phyloP scores from a whole-genome alignment of 2,888 invertebrate genomes.

The Eilema griseolum region DNA sequence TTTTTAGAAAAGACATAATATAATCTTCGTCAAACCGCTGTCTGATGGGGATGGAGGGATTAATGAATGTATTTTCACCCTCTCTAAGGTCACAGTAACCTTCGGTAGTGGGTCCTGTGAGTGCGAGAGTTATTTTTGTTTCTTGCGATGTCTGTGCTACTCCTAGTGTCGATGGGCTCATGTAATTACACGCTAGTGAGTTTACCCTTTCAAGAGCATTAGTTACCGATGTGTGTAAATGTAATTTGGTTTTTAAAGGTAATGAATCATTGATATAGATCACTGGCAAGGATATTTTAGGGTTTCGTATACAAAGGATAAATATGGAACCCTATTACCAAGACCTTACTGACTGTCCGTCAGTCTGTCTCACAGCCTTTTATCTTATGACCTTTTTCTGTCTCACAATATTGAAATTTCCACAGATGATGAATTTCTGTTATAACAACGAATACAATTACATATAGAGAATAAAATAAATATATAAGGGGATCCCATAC shows the following conservation, averaged over 20 bases:
- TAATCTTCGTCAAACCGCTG: neutral
- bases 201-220: neutral
- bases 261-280: neutral
- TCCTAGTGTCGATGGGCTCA: neutral
- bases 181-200: too few species aligned
- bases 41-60: neutral
- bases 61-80: constrained; percentile 1
- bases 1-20: neutral
- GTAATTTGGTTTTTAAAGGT: neutral
- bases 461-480: too few species aligned
- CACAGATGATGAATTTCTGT: too few species aligned
- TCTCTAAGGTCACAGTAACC: neutral
- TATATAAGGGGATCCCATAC: too few species aligned
- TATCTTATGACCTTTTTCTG: too few species aligned
- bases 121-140: constrained; percentile 1
- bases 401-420: too few species aligned
- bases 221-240: neutral
- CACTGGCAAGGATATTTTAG: neutral
- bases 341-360: too few species aligned
- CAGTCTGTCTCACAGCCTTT: too few species aligned
- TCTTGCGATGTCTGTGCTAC: neutral
- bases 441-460: too few species aligned
- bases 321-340: too few species aligned
- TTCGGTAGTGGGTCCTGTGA: neutral
- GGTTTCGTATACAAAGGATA: too few species aligned